These are phyloP conservation scores for Gambusia yucatana DNA, from an alignment of 2,797 vertebrate genomes.

Conservation along the genomic window DNA sequence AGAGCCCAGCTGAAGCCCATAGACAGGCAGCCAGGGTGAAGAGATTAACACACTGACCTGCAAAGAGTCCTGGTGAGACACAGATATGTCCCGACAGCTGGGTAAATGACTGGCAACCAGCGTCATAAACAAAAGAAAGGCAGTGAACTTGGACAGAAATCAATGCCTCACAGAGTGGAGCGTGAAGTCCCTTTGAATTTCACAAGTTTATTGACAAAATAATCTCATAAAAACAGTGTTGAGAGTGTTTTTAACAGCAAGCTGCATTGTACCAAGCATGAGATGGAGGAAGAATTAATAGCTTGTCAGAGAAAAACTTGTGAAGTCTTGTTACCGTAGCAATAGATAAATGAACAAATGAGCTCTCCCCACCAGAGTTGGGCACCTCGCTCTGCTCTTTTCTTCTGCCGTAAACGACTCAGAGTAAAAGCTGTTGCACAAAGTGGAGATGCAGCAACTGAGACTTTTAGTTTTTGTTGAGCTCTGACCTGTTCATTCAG, in stretches of 20 bases:
- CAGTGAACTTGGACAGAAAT: slow-evolving; percentile 18
- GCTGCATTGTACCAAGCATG: not conserved
- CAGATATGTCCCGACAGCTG: slow-evolving; percentile 73
- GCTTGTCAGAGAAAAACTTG: slow-evolving; percentile 21
- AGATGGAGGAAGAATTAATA: slow-evolving; percentile 19
- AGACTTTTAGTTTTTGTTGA: not conserved
- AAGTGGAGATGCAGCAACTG: not conserved
- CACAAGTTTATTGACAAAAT: slow-evolving; percentile 25
- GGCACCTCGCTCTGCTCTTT: not conserved
- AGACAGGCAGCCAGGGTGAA: slow-evolving; percentile 58
- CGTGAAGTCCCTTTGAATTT: slow-evolving; percentile 24
- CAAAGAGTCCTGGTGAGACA: slow-evolving; percentile 66
- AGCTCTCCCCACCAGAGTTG: not conserved
- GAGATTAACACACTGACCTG: slow-evolving; percentile 77
- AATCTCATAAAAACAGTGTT: slow-evolving; percentile 21
- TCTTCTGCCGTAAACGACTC: not conserved
- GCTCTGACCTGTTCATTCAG: not conserved
- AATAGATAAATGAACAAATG: slow-evolving; percentile 8
- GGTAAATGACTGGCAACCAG: slow-evolving; percentile 48
- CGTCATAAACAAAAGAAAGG: slow-evolving; percentile 32
- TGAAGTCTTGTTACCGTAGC: not conserved
- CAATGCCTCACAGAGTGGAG: slow-evolving; percentile 20
- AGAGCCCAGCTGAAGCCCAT: slow-evolving; percentile 68
- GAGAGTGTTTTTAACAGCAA: slow-evolving; percentile 16
- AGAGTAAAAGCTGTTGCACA: not conserved